Conservation (phyloP, 2,797 vertebrate species). For the Xenops minutus region DNA sequence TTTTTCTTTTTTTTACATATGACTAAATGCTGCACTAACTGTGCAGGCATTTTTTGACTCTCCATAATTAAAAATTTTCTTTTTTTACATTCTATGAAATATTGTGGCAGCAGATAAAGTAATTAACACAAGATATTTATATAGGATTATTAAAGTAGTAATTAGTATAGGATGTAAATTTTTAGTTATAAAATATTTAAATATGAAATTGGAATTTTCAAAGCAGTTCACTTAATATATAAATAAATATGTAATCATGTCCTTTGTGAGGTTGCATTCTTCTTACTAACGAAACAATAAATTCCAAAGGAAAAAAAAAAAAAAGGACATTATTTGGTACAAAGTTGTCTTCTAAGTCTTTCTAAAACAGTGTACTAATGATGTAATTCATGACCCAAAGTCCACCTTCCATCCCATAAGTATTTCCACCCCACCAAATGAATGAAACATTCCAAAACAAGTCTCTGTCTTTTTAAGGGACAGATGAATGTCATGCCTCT, state of each 20-base stretch:
- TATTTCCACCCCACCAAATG: background rate
- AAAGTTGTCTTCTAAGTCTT: background rate
- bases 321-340: background rate
- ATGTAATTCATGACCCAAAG: background rate
- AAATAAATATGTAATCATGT: background rate
- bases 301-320: background rate
- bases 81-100: background rate
- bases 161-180: background rate
- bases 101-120: background rate
- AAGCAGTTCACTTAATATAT: background rate
- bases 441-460: background rate
- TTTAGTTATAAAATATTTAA: background rate
- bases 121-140: background rate
- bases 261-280: background rate
- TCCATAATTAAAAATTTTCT: background rate
- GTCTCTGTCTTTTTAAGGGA: background rate
- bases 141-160: background rate
- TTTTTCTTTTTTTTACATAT: background rate
- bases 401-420: background rate
- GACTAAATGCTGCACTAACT: background rate
- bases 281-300: background rate
- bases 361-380: background rate
- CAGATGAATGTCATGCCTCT: background rate
- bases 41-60: fast-evolving
- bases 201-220: background rate